Evolutionary conservation across 2,797 vertebrate genomes (phyloP), one percentile per base, ranked within the genome.

Genomic region (Hydrocynus forskahlii): DNA sequence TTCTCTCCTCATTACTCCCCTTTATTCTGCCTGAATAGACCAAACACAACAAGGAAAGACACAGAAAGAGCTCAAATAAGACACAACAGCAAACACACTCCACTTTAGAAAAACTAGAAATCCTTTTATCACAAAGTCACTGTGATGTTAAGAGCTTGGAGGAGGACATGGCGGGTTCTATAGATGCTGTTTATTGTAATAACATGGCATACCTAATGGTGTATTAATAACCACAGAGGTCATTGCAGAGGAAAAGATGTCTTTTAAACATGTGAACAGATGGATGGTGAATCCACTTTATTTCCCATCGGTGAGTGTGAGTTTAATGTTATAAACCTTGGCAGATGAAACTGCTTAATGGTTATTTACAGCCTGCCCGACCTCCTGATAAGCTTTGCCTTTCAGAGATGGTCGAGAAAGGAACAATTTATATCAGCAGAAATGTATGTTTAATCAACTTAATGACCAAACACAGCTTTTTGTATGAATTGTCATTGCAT

Each of bases 21-120:
- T 79, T 79, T 83, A 82, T 75, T 83, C 76, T 78, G 81, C 81
- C 69, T 83, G 76, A 83, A 74, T 83, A 83, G 76, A 78, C 67
- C 75, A 72, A 74, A 78, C 76, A 82, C 81, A 78, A 78, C 76
- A 78, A 82, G 38, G 70, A 78, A 67, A 82, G 69, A 82, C 76
- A 59, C 76, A 74, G 72, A 82, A 82, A 74, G 75, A 78, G 76
- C 76, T 82, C 50, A 57, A 78, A 82, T 25, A 78, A 82, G 63
- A 29, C 62, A 75, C 62, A 75, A 48, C 62, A 38, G 52, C 59
- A 63, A 66, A 77, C 70, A 60, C 75, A 55, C 40, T 69, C 70
- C 70, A 78, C 70, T 82, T 82, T 69, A 57, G 54, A 82, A 74
- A 43, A 52, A 68, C 76, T 78, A 40, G 62, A 78, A 74, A 75